These are phyloP conservation scores for Phalacrocorax brasilianus DNA, from an alignment of 2,113 vertebrate species.

Conservation along the genomic window DNA sequence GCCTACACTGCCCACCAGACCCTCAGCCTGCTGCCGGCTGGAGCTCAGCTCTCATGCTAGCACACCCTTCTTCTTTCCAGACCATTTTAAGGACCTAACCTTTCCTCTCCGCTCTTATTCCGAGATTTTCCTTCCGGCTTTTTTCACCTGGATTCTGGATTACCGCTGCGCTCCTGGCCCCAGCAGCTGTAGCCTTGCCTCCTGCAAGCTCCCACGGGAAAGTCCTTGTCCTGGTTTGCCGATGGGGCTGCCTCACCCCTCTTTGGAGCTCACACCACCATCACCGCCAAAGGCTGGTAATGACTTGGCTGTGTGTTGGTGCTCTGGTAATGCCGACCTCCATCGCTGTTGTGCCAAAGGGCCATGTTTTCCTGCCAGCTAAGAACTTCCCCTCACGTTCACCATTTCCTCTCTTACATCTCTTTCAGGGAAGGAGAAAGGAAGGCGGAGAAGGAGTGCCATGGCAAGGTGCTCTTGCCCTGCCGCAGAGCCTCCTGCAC, in stretches of 20 bases:
- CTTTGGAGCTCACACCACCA: not conserved
- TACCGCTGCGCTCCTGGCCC: not conserved
- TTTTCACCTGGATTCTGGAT: not conserved
- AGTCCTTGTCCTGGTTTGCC: not conserved
- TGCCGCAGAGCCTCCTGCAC: not conserved
- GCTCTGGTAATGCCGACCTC: not conserved
- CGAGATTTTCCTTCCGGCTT: not conserved
- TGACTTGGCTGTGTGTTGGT: not conserved
- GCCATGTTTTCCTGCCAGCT: not conserved
- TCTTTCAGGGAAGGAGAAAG: not conserved
- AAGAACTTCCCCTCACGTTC: not conserved
- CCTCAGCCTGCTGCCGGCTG: accelerated
- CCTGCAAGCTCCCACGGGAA: not conserved
- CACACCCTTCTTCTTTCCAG: not conserved
- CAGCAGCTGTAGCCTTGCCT: not conserved
- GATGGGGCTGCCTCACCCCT: accelerated
- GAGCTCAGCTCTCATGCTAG: not conserved
- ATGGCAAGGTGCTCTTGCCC: not conserved
- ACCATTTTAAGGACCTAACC: not conserved
- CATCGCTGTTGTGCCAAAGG: not conserved
- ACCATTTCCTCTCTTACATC: not conserved
- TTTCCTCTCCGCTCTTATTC: not conserved
- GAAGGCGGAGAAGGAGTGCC: not conserved
- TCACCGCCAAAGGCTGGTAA: not conserved
- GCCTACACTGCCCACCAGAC: accelerated